Evolutionary conservation across 2,888 invertebrate genomes (phyloP).

Genomic region (Nomada hirtipes): DNA sequence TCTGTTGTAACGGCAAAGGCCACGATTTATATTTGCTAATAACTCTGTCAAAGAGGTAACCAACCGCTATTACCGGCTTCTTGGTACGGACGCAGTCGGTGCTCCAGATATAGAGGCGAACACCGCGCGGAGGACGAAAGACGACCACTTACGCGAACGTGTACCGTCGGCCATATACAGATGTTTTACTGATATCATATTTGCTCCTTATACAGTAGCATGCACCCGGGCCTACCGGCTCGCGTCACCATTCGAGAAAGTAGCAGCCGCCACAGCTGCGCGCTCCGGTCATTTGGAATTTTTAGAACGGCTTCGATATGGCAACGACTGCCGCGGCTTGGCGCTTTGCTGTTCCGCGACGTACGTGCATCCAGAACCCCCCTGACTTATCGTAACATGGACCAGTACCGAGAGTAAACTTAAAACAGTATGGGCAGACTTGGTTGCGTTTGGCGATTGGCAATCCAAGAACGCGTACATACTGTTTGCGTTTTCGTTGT

Average conservation of each 20-base stretch:
- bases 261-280: constrained; percentile 56
- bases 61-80: constrained; percentile 57
- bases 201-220: constrained; percentile 62
- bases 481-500: neutral
- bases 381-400: constrained; percentile 40
- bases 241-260: constrained; percentile 59
- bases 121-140: constrained; percentile 39
- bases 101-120: constrained; percentile 65
- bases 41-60: constrained; percentile 66
- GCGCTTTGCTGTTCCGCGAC: constrained; percentile 18
- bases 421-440: constrained; percentile 10
- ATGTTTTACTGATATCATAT: constrained; percentile 71
- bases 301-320: constrained; percentile 59
- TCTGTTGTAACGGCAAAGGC: constrained; percentile 52
- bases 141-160: constrained; percentile 47
- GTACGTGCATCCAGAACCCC: neutral
- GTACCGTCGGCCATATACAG: constrained; percentile 62
- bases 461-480: constrained; percentile 27
- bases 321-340: neutral
- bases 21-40: constrained; percentile 70
- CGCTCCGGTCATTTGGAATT: constrained; percentile 58
- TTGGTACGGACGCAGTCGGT: constrained; percentile 49
- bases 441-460: neutral
- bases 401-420: neutral
- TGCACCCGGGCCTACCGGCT: constrained; percentile 42